Base-by-base conservation (phyloP, 2,888 invertebrate species). In the Eumacrocentrus americanus region DNA sequence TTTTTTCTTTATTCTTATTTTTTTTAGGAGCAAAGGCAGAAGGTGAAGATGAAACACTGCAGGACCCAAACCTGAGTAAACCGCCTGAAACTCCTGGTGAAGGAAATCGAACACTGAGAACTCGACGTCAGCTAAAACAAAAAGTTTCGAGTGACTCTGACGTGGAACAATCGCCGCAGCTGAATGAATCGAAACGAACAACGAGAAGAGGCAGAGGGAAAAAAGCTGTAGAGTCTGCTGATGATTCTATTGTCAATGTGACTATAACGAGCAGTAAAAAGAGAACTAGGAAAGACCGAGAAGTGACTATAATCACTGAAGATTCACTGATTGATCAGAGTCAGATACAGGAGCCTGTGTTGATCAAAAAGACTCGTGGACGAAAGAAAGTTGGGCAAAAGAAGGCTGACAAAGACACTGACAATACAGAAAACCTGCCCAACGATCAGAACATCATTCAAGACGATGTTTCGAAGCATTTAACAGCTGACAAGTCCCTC, bases 21-120 rank as follows among this genome's bases (percentile, higher is more conserved):
- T 16, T 16, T 63, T 18, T 20, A 69, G 67, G 63, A n/a, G 58
- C 61, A n/a, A 62, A 65, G 58, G 50, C 42, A 7, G 66, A 70
- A 6, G 64, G 47, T 23, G 50, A 35, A 4, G 60, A 61, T 34
- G 64, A 67, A 20, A 46, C 62, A 22, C 42, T 63, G 34, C 37
- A 58, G 11, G 61, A 69, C 37, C 47, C 46, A 40, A 57, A 61
- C 48, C 29, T 48, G 11, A 48, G 55, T 16, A 52, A 57, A 56
- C 23, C 44, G 29, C 16, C 52, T 16, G 63, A 60, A n/a, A 50
- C 51, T 38, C 52, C 61, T 4, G n/a, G n/a, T n/a, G 46, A 60
- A 5, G 62, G 51, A 40, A 61, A 52, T 6, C 58, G 64, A 5
- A 54, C 38, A 18, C 62, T 56, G 7, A 67, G 62, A 63, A 67